These are phyloP conservation scores for Phoeniculus purpureus DNA, from an alignment of 2,797 vertebrate species.

Conservation along the genomic window DNA sequence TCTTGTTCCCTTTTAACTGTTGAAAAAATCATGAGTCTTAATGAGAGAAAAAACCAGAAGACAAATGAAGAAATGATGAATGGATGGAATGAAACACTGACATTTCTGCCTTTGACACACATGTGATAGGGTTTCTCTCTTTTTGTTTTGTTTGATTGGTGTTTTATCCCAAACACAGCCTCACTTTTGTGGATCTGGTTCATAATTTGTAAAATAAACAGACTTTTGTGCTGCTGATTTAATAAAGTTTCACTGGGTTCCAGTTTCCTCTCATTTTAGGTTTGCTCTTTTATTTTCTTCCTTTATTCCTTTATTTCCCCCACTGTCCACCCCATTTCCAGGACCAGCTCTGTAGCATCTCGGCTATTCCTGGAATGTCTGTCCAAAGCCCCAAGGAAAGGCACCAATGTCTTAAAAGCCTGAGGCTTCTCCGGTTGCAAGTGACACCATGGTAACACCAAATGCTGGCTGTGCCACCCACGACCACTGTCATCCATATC, in stretches of 20 bases:
- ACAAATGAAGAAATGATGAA: neutral
- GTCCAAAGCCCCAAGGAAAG: neutral
- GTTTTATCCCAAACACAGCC: neutral
- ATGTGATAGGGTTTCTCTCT: neutral
- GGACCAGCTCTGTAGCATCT: neutral
- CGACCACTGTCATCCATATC: neutral
- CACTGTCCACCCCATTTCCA: neutral
- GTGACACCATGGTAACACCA: neutral
- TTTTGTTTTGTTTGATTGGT: neutral
- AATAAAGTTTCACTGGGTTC: neutral
- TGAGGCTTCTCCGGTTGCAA: neutral
- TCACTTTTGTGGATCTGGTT: neutral
- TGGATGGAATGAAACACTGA: neutral
- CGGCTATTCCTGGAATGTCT: slow-evolving; percentile 6
- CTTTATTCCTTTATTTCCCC: neutral
- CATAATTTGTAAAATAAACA: neutral
- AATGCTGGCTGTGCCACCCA: slow-evolving; percentile 5
- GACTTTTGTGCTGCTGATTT: neutral
- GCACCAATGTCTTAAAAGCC: neutral
- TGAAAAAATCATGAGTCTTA: neutral
- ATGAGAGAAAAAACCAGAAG: neutral
- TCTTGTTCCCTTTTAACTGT: neutral
- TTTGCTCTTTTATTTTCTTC: neutral
- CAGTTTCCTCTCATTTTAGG: neutral
- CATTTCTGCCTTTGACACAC: neutral